Percentiles rank a stretch among this genome's conserved stretches.
Conservation (phyloP, 2,888 invertebrate genomes). For the Netelia fuscicornis region DNA sequence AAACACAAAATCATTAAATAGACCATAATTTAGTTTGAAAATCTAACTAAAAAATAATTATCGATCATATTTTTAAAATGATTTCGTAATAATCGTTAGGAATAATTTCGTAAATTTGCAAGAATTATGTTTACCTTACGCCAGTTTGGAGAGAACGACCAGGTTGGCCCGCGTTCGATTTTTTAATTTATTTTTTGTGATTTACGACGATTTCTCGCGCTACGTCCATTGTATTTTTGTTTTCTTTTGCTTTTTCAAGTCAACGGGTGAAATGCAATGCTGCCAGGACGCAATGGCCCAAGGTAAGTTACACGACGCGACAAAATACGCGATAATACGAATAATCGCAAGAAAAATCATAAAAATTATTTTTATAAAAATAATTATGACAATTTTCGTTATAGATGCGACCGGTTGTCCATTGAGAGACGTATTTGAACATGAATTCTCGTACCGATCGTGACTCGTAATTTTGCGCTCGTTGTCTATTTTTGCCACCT, state of each 20-base stretch:
- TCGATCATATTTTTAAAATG: background rate
- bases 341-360: constrained; percentile 39
- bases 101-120: background rate
- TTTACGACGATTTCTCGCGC: constrained; percentile 22
- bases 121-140: background rate
- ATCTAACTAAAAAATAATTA: background rate
- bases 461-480: constrained; percentile 49
- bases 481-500: constrained; percentile 43
- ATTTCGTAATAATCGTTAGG: too few relatives aligned
- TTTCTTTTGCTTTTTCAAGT: constrained; percentile 22
- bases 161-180: constrained; percentile 21
- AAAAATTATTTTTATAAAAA: constrained; percentile 36
- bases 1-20: too few relatives aligned
- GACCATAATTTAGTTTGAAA: background rate
- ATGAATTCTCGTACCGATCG: constrained; percentile 23
- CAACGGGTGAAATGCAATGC: constrained; percentile 33
- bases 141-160: background rate
- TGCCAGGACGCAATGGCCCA: constrained; percentile 47
- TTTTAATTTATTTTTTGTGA: constrained; percentile 22
- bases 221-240: constrained; percentile 11
- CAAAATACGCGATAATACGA: constrained; percentile 42
- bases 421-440: background rate
- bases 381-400: constrained; percentile 41
- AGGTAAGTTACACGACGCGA: constrained; percentile 7
- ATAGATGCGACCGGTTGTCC: constrained; percentile 49